phyloP scores from a whole-genome alignment of 2,888 invertebrate genomes.

The Mechanitis messenoides region DNA sequence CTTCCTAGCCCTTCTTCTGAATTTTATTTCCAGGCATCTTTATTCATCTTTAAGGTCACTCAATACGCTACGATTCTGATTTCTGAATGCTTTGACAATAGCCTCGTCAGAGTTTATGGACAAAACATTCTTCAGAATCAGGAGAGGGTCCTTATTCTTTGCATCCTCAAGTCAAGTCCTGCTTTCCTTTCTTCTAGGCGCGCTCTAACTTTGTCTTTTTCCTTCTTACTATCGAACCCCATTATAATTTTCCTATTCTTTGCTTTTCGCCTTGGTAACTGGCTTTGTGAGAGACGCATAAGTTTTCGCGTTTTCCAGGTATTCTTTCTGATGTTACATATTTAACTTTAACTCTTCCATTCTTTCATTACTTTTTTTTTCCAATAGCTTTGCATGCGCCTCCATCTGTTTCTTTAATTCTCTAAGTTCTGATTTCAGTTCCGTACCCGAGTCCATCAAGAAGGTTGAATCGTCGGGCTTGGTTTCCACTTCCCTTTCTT shows the following conservation, averaged over 20 bases:
- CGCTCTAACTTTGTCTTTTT: constrained; percentile 10
- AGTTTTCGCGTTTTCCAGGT: not conserved
- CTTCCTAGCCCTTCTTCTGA: not conserved
- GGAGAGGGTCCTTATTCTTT: too few relatives aligned
- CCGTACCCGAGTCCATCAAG: not conserved
- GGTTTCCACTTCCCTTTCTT: not conserved
- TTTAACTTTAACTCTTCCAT: not conserved
- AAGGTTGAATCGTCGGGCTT: not conserved
- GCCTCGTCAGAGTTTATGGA: too few relatives aligned
- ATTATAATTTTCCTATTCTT: constrained; percentile 19
- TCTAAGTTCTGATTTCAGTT: not conserved
- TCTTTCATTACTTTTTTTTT: not conserved
- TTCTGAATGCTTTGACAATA: too few relatives aligned
- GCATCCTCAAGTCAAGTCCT: not conserved
- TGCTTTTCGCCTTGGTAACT: constrained; percentile 18
- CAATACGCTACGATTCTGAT: too few relatives aligned
- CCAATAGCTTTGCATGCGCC: not conserved
- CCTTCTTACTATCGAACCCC: constrained; percentile 12
- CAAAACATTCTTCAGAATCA: too few relatives aligned
- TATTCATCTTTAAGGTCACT: too few relatives aligned
- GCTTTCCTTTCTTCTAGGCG: constrained; percentile 3
- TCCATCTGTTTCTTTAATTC: not conserved
- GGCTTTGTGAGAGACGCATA: constrained; percentile 5
- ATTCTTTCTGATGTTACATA: not conserved
- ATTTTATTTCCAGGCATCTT: too few relatives aligned